Conservation (phyloP, 2,797 vertebrate genomes). For the Falco peregrinus region DNA sequence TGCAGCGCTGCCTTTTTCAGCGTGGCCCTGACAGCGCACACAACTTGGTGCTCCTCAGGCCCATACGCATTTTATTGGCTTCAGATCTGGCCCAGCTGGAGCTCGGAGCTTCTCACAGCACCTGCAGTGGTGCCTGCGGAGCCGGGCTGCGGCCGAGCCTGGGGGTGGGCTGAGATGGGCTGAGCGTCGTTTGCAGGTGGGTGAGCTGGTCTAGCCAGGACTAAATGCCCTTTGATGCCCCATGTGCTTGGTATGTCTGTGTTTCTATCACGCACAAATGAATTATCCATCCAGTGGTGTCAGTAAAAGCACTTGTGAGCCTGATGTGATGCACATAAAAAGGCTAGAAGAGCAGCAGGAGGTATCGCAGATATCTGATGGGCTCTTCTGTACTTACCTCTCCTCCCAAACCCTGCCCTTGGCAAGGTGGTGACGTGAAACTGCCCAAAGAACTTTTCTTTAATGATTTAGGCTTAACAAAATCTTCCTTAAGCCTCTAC, state of each 20-base stretch:
- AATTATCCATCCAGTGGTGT: background rate
- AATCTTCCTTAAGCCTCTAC: background rate
- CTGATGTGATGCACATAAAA: rapidly evolving
- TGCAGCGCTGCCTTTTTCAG: background rate
- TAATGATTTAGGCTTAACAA: background rate
- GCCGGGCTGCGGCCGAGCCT: rapidly evolving
- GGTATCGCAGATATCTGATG: rapidly evolving
- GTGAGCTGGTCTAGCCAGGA: background rate
- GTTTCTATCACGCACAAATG: background rate
- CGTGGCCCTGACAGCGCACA: background rate
- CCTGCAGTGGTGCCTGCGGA: rapidly evolving
- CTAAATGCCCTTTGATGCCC: background rate
- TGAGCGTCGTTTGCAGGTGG: rapidly evolving
- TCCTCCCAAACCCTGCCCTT: background rate
- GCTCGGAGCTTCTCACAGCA: background rate
- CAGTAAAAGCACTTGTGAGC: background rate
- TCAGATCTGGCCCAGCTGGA: rapidly evolving
- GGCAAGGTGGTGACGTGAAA: background rate
- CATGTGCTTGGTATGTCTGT: background rate
- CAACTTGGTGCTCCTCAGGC: rapidly evolving
- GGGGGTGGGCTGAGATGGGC: background rate
- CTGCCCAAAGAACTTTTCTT: background rate
- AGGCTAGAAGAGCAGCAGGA: background rate
- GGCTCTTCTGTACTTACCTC: background rate
- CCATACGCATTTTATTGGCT: rapidly evolving